Evolutionary conservation across 92 coral and sea anemone genomes (phyloP).

Genomic region (Porites cylindrica): DNA sequence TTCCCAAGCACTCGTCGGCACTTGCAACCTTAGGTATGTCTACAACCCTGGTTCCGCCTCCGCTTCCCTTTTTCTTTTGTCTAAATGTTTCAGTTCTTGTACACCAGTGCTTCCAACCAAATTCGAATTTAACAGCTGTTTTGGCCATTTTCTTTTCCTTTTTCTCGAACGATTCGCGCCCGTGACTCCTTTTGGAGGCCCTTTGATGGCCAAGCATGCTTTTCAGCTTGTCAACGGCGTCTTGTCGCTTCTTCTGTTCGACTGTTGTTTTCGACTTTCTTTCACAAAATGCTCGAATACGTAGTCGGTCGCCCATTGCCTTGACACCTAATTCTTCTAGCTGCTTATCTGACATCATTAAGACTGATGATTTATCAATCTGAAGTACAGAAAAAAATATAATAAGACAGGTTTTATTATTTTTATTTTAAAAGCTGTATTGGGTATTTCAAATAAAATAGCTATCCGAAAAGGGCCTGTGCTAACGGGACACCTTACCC

Average conservation of each 20-base stretch:
- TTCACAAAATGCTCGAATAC: background rate
- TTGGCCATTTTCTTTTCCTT: background rate
- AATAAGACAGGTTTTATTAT: too few relatives aligned
- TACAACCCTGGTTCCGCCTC: background rate
- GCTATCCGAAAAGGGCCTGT: too few relatives aligned
- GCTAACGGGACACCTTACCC: too few relatives aligned
- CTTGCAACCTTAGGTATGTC: background rate
- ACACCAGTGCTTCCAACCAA: slow-evolving; percentile 5
- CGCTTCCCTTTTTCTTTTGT: background rate
- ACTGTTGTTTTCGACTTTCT: background rate
- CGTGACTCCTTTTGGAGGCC: too few relatives aligned
- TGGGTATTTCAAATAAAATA: too few relatives aligned
- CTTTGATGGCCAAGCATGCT: background rate
- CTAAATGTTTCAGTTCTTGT: background rate
- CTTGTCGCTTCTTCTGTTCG: background rate
- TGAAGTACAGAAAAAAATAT: background rate
- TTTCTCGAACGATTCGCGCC: too few relatives aligned
- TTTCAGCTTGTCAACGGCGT: background rate
- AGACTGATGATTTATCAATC: background rate
- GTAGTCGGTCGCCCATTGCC: background rate
- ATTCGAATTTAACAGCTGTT: background rate
- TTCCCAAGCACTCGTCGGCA: background rate
- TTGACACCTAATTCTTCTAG: background rate
- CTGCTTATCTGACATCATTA: background rate
- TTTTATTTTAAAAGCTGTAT: too few relatives aligned